Evolutionary conservation across 2,113 vertebrate species (phyloP).

Genomic region (Terrapene triunguis): DNA sequence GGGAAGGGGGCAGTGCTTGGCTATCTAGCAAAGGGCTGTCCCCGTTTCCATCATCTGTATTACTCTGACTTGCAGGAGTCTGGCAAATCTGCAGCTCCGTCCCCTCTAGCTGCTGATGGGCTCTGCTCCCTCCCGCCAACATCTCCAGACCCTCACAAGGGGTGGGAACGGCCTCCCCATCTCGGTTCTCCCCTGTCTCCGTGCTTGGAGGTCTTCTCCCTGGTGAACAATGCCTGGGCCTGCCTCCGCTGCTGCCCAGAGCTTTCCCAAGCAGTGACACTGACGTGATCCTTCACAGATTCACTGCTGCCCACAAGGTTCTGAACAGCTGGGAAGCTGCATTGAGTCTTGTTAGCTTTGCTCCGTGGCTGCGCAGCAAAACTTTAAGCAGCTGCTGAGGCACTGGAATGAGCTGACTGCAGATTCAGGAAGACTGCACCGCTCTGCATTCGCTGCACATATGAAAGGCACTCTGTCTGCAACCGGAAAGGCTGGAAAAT

Average conservation of each 20-base stretch:
- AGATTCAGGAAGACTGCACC: conserved; percentile 4
- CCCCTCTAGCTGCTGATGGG: neutral
- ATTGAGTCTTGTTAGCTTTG: neutral
- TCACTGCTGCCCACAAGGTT: neutral
- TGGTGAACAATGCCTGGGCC: neutral
- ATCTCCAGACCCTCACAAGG: neutral
- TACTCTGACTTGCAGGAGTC: neutral
- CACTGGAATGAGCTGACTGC: conserved; percentile 7
- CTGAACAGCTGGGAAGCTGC: neutral
- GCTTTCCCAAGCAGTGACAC: fast-evolving
- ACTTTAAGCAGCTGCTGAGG: conserved; percentile 13
- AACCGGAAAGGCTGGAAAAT: neutral
- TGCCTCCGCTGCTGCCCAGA: neutral
- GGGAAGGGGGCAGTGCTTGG: neutral
- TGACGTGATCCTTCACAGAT: neutral
- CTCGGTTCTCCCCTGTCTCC: neutral
- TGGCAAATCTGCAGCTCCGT: neutral
- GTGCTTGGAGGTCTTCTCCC: neutral
- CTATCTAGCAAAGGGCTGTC: neutral
- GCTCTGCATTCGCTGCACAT: neutral
- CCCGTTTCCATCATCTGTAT: neutral
- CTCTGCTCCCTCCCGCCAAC: neutral
- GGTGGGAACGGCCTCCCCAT: neutral
- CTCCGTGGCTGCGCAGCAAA: neutral
- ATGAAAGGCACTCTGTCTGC: conserved; percentile 18